phyloP scores from a whole-genome alignment of 2,797 vertebrate species.

The Pterois miles region DNA sequence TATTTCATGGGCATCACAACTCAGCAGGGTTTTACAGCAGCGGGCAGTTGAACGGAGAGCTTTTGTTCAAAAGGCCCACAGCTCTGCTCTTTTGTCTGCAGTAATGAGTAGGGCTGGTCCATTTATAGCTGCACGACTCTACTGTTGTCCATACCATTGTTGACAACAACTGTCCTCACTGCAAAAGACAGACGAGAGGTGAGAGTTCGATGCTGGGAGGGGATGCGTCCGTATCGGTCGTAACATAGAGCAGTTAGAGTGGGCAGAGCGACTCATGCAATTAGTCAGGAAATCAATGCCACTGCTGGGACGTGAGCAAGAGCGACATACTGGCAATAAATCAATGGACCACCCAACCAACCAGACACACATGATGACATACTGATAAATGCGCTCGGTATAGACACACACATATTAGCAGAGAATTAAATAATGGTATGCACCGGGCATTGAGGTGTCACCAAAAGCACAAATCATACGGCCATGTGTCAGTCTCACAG shows the following conservation, averaged over 20 bases:
- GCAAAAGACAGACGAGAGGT: conserved; percentile 29
- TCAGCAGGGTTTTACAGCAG: conserved; percentile 44
- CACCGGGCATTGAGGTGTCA: conserved; percentile 3
- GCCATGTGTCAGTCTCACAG: conserved; percentile 18
- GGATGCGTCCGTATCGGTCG: not conserved
- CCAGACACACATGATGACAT: conserved; percentile 28
- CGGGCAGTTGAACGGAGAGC: not conserved
- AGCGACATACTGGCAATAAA: conserved; percentile 45
- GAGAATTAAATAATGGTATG: conserved; percentile 10
- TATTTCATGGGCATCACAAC: conserved; percentile 42
- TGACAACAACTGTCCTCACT: conserved; percentile 35
- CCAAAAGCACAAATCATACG: conserved; percentile 52
- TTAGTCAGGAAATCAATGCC: conserved; percentile 60
- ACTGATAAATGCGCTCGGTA: conserved; percentile 16
- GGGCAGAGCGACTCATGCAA: conserved; percentile 19
- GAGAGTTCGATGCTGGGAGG: conserved; percentile 31
- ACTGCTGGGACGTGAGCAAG: conserved; percentile 27
- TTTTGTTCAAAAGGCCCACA: conserved; percentile 18
- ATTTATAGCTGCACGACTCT: conserved; percentile 35
- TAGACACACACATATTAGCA: conserved; percentile 27
- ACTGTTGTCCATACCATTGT: conserved; percentile 23
- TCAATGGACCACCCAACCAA: conserved; percentile 63
- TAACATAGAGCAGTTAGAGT: not conserved
- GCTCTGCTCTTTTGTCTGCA: conserved; percentile 39
- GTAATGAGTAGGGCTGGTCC: conserved; percentile 46